Percentiles rank a stretch among this genome's conserved stretches.
phyloP scores from a whole-genome alignment of 2,113 vertebrate genomes.

The Thomomys bottae region DNA sequence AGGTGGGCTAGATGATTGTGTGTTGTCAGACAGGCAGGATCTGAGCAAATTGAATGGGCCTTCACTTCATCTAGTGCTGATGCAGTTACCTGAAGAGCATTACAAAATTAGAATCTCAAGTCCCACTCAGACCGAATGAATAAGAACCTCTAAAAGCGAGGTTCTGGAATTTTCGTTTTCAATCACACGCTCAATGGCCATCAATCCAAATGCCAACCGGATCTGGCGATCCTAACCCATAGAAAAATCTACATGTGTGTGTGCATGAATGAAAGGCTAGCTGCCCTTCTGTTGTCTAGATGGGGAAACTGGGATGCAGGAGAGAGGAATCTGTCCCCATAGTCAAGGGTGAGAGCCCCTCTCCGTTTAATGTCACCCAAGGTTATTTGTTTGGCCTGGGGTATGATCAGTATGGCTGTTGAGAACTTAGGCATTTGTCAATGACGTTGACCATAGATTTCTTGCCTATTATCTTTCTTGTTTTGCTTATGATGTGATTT shows the following conservation, averaged over 20 bases:
- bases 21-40: constrained; percentile 6
- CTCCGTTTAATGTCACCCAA: constrained; percentile 1
- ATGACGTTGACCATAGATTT: background rate
- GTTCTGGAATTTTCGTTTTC: background rate
- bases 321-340: background rate
- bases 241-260: constrained; percentile 1
- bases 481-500: background rate
- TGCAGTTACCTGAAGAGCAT: background rate
- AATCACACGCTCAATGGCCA: background rate
- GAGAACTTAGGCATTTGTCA: background rate
- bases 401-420: background rate
- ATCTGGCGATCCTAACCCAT: background rate
- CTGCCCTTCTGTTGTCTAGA: constrained; percentile 11
- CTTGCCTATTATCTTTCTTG: background rate
- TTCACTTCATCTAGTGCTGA: background rate
- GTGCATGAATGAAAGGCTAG: background rate
- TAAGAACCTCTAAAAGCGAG: background rate
- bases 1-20: background rate
- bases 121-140: background rate
- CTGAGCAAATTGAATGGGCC: background rate
- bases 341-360: background rate
- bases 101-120: constrained; percentile 28
- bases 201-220: background rate
- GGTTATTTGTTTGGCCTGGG: background rate
- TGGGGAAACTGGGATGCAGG: background rate